Base-by-base conservation (phyloP, 2,888 invertebrate species). In the Laothoe populi region DNA sequence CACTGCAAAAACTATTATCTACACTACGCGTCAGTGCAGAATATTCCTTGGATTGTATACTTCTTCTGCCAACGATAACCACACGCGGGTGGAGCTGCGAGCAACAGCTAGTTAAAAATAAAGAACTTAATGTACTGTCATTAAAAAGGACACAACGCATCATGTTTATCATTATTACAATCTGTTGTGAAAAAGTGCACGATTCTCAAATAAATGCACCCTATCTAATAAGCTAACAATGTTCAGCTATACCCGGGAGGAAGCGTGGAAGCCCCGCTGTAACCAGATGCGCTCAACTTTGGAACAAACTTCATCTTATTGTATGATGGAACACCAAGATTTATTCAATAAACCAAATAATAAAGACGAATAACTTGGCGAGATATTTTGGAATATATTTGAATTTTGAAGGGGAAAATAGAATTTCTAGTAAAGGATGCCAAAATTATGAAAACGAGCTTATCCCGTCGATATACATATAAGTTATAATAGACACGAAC, bases 201-300 rank as follows among this genome's bases (percentile, higher is more conserved):
- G 77, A 64, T 65, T 76, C 71, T 42, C 78, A 77, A 81, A 79
- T 80, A 75, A 72, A 44, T 45, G 63, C 11, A 64, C 64, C 70
- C 66, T 59, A 66, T 62, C 69, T 73, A 73, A 78, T 75, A 75
- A 72, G 73, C 67, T 65, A 61, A 42, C 45, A 59, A 60, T 35
- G 23, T 24, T 40, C 40, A 21, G 48, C 8, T 31, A 45, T 35
- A 3, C 13, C 16, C 0, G 13, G 31, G 31, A 40, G 42, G 7
- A 19, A 13, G 10, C 38, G 19, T 42, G 42, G 60, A 53, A 53
- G 31, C 42, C 48, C 24, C 60, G 40, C 42, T 63, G 61, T 53
- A 60, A 48, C 59, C 62, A 66, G 65, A 61, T 63, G 64, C 62
- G 64, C 59, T 61, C 65, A 40, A 59, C 64, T 53, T 53, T 16